Evolutionary conservation across 2,113 vertebrate species (phyloP).

Genomic region (Perca flavescens): DNA sequence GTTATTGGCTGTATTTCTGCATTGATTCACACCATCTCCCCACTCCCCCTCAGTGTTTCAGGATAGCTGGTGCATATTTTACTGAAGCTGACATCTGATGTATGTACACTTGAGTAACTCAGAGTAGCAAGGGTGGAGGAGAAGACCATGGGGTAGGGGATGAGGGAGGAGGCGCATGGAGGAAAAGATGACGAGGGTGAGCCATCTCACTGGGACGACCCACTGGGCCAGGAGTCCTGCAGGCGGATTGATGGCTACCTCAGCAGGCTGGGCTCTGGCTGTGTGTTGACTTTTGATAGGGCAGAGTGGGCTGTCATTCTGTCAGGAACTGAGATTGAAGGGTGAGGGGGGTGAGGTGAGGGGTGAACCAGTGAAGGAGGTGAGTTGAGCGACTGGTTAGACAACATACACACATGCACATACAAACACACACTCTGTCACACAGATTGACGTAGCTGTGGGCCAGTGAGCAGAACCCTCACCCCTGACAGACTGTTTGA

Average conservation of each 20-base stretch:
- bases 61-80: slow-evolving; percentile 64
- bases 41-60: slow-evolving; percentile 57
- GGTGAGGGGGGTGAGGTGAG: slow-evolving; percentile 65
- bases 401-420: slow-evolving; percentile 56
- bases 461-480: slow-evolving; percentile 82
- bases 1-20: slow-evolving; percentile 36
- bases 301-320: slow-evolving; percentile 83
- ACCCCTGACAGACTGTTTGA: slow-evolving; percentile 80
- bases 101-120: slow-evolving; percentile 83
- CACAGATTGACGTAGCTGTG: slow-evolving; percentile 71
- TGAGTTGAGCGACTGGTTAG: slow-evolving; percentile 49
- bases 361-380: slow-evolving; percentile 71
- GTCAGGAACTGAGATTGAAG: slow-evolving; percentile 79
- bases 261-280: slow-evolving; percentile 66
- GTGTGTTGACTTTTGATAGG: slow-evolving; percentile 56
- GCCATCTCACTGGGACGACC: slow-evolving; percentile 72
- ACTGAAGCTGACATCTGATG: slow-evolving; percentile 86
- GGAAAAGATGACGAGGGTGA: slow-evolving; percentile 53
- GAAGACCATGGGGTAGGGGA: slow-evolving; percentile 60
- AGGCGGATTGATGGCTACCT: slow-evolving; percentile 83
- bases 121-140: slow-evolving; percentile 53
- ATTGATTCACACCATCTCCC: slow-evolving; percentile 31
- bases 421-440: slow-evolving; percentile 78
- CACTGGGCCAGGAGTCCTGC: slow-evolving; percentile 73
- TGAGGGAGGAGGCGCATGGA: slow-evolving; percentile 45